These are phyloP conservation scores for Lordiphosa andalusiaca DNA, from an alignment of 2,888 invertebrate species.

Conservation along the genomic window DNA sequence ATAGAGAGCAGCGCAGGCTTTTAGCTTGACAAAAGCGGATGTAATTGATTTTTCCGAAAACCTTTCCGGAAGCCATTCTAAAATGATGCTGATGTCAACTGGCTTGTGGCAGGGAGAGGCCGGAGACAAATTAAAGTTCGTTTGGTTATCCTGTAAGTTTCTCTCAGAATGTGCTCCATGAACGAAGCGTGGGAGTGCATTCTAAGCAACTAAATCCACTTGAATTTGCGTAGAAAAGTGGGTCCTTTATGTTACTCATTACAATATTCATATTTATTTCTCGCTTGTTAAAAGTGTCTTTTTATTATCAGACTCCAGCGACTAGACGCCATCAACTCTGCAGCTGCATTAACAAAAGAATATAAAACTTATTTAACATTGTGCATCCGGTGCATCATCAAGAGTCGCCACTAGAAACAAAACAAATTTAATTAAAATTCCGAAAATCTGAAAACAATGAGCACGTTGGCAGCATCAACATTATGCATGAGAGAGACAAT, in stretches of 20 bases:
- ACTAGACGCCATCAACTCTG: neutral
- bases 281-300: slow-evolving; percentile 3
- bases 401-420: slow-evolving; percentile 67
- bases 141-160: too few relatives aligned
- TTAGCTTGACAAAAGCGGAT: slow-evolving; percentile 35
- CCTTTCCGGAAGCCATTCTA: too few relatives aligned
- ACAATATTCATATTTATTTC: too few relatives aligned
- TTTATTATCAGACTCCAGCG: neutral
- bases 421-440: slow-evolving; percentile 68
- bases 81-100: too few relatives aligned
- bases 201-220: too few relatives aligned
- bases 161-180: too few relatives aligned
- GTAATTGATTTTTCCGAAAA: slow-evolving; percentile 30
- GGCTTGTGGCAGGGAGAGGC: too few relatives aligned
- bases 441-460: slow-evolving; percentile 66
- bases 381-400: slow-evolving; percentile 40
- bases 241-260: too few relatives aligned
- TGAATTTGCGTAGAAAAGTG: too few relatives aligned
- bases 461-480: slow-evolving; percentile 61
- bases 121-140: too few relatives aligned
- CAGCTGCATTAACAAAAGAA: slow-evolving; percentile 41
- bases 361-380: slow-evolving; percentile 61
- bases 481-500: slow-evolving; percentile 26
- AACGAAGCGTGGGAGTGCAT: too few relatives aligned
- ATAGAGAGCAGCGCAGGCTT: slow-evolving; percentile 16